These are phyloP conservation scores for Petrocephalus zakoni DNA, from an alignment of 2,113 vertebrate species.

Conservation along the genomic window DNA sequence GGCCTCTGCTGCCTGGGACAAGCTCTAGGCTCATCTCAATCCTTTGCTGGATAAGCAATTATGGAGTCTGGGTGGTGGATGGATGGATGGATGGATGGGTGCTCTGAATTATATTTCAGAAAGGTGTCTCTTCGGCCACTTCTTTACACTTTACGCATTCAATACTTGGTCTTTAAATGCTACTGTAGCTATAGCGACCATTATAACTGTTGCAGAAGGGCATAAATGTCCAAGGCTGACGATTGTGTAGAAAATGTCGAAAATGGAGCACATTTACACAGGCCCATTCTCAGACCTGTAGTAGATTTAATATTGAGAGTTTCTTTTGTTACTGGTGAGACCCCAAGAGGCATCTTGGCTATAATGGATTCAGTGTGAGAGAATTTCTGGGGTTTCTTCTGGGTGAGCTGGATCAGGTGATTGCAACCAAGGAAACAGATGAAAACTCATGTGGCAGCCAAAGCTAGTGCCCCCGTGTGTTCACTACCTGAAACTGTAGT, in stretches of 20 bases:
- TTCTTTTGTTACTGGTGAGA: background rate
- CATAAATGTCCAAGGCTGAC: background rate
- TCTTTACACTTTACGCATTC: background rate
- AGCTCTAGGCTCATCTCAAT: background rate
- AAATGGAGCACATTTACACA: background rate
- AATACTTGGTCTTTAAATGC: background rate
- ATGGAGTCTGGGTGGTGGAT: background rate
- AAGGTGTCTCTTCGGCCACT: background rate
- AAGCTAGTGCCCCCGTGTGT: background rate
- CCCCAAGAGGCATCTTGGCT: background rate
- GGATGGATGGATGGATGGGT: background rate
- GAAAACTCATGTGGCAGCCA: background rate
- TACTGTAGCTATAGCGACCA: background rate
- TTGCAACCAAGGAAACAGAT: background rate
- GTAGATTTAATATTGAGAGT: background rate
- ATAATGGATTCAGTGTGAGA: background rate
- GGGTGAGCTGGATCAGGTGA: background rate
- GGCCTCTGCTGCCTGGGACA: background rate
- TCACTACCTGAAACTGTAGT: background rate
- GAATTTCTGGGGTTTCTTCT: background rate
- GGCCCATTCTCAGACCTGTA: background rate
- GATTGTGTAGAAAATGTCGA: background rate
- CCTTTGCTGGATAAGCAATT: background rate
- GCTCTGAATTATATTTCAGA: background rate
- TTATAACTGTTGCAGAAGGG: background rate